phyloP scores from a whole-genome alignment of 2,888 invertebrate genomes.

The Eupsilia transversa region DNA sequence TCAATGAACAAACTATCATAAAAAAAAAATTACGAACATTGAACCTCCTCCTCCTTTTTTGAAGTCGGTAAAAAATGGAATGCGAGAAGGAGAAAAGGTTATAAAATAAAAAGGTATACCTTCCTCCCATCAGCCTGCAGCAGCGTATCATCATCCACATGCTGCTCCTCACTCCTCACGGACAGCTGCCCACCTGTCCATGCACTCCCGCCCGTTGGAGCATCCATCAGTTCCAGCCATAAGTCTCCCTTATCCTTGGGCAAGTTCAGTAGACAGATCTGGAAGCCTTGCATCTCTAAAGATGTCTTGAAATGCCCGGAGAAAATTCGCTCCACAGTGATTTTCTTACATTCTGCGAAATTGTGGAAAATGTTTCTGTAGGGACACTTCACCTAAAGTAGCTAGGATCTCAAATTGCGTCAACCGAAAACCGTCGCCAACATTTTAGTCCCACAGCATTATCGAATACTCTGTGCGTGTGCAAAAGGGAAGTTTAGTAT shows the following conservation, averaged over 20 bases:
- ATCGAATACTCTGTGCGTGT: neutral
- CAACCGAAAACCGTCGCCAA: neutral
- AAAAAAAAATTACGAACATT: too few species aligned
- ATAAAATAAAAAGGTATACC: too few species aligned
- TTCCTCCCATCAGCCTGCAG: slow-evolving; percentile 74
- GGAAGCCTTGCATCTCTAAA: slow-evolving; percentile 94
- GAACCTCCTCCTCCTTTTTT: too few species aligned
- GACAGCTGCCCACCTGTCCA: slow-evolving; percentile 90
- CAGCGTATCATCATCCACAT: slow-evolving; percentile 79
- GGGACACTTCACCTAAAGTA: neutral
- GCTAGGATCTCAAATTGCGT: neutral
- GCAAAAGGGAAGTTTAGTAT: neutral
- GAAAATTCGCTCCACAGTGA: slow-evolving; percentile 89
- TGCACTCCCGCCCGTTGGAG: slow-evolving; percentile 89
- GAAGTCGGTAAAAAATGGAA: too few species aligned
- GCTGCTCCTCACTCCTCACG: slow-evolving; percentile 72
- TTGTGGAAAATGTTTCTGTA: neutral
- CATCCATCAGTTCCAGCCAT: slow-evolving; percentile 91
- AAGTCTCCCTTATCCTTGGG: slow-evolving; percentile 81
- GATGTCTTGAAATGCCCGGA: slow-evolving; percentile 93
- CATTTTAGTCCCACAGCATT: neutral
- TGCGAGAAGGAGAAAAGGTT: neutral
- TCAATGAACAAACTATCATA: too few species aligned
- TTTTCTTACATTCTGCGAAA: slow-evolving; percentile 81
- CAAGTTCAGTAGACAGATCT: slow-evolving; percentile 92